Conservation (phyloP, 2,113 vertebrate species). For the Orycteropus afer region DNA sequence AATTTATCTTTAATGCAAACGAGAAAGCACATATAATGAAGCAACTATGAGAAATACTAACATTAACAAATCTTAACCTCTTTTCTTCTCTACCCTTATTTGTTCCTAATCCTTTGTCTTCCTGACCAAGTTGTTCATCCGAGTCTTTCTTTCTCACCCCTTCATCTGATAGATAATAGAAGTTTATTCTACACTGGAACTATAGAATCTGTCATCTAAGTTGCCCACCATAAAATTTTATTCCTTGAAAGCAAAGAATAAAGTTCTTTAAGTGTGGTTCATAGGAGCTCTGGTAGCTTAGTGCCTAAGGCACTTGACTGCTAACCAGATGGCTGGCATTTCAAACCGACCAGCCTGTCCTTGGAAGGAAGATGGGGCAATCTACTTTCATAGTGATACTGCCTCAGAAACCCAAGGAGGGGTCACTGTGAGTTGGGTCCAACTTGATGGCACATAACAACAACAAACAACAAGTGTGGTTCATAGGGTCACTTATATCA, state of each 20-base stretch:
- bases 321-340: too few species aligned
- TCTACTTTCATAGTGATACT: too few species aligned
- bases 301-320: too few species aligned
- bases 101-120: slow-evolving; percentile 8
- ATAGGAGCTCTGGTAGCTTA: too few species aligned
- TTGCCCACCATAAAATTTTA: background rate
- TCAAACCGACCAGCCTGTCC: too few species aligned
- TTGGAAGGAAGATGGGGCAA: too few species aligned
- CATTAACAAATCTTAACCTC: background rate
- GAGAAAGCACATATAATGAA: background rate
- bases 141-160: background rate
- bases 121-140: background rate
- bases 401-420: too few species aligned
- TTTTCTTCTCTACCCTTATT: background rate
- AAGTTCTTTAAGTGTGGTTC: background rate
- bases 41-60: background rate
- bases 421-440: too few species aligned
- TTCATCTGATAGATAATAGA: background rate
- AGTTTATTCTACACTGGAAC: background rate
- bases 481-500: background rate
- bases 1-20: background rate
- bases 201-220: background rate
- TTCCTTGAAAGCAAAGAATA: slow-evolving; percentile 11
- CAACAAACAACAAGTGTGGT: too few species aligned
- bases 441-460: too few species aligned